Percentiles rank a stretch among this genome's conserved stretches.
phyloP scores from a whole-genome alignment of 1,140 invertebrate species.

The Campoletis sonorensis region DNA sequence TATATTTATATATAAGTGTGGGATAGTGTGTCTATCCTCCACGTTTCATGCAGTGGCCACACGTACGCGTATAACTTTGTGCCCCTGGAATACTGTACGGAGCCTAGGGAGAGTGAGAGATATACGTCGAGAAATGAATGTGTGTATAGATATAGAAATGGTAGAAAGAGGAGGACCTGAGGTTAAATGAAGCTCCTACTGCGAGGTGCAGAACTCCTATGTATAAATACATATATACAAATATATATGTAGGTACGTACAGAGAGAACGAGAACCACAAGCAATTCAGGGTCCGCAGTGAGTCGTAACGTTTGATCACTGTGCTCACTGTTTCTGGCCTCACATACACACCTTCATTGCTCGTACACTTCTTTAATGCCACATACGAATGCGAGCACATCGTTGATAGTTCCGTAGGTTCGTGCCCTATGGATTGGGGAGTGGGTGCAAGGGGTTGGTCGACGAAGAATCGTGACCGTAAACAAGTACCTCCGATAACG shows the following conservation, averaged over 20 bases:
- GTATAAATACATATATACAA: not conserved
- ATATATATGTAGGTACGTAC: not conserved
- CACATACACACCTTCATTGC: not conserved
- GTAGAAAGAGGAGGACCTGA: not conserved
- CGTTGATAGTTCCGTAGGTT: constrained; percentile 25
- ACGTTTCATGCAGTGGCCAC: constrained; percentile 26
- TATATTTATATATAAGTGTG: not conserved
- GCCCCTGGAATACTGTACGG: not conserved
- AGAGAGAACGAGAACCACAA: constrained; percentile 17
- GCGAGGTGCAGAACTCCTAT: not conserved
- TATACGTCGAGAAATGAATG: not conserved
- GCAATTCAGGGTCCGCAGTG: constrained; percentile 43
- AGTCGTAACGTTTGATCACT: constrained; percentile 46
- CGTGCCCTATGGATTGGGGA: not conserved
- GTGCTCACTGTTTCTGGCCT: not conserved
- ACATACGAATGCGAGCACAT: not conserved
- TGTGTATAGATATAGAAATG: not conserved
- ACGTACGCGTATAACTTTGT: constrained; percentile 42
- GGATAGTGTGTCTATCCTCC: constrained; percentile 12
- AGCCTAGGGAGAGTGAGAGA: not conserved
- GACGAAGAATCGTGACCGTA: constrained; percentile 44
- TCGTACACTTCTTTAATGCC: not conserved
- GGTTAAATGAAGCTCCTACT: constrained; percentile 39
- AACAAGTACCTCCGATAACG: constrained; percentile 44
- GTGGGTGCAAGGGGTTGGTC: not conserved